These are phyloP conservation scores for Bufotes viridis DNA, from an alignment of 2,797 vertebrate species.

Conservation along the genomic window DNA sequence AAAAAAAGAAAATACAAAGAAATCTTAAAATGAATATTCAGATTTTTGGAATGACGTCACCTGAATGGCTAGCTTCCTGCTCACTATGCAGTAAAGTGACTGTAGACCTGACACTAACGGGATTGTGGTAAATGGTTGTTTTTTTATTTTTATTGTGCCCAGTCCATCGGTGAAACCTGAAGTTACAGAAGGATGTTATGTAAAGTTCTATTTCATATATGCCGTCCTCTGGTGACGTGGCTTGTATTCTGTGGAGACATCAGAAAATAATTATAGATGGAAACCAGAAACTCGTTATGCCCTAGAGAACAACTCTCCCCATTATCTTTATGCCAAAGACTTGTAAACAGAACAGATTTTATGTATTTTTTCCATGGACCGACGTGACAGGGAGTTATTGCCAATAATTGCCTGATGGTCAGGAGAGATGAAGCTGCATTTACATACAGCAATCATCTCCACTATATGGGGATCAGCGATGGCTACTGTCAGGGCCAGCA, in stretches of 20 bases:
- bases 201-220: neutral
- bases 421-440: too few species aligned
- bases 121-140: neutral
- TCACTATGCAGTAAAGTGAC: neutral
- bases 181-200: neutral
- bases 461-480: too few species aligned
- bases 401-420: too few species aligned
- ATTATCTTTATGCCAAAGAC: neutral
- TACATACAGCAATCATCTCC: too few species aligned
- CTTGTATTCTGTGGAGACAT: neutral
- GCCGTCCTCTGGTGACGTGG: neutral
- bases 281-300: neutral
- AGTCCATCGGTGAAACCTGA: neutral
- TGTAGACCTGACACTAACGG: too few species aligned
- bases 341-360: neutral
- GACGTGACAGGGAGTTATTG: too few species aligned
- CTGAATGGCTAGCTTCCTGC: neutral
- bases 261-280: neutral
- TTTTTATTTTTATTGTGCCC: neutral
- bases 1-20: neutral
- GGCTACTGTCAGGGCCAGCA: too few species aligned
- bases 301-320: too few species aligned
- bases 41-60: neutral
- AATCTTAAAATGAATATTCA: neutral
- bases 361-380: neutral